Base-by-base conservation (phyloP, 2,113 vertebrate species). In the Indicator maculatus region DNA sequence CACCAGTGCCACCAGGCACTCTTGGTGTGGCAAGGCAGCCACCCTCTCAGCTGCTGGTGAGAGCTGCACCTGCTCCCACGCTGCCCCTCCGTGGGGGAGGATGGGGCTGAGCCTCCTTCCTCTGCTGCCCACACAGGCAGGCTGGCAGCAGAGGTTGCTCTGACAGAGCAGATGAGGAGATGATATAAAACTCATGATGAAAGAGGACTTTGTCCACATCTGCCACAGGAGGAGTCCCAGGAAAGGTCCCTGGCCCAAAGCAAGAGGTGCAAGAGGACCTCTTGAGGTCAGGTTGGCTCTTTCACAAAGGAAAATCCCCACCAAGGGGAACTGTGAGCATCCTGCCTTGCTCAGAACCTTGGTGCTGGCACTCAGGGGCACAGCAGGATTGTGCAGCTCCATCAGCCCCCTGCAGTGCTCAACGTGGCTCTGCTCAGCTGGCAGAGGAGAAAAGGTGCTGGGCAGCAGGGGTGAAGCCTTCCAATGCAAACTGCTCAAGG, bases 11-110 rank as follows among this genome's bases (percentile, higher is more conserved):
- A 36, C 31, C 0, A 0, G 26, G 24, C 61, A 65, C 56, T 28
- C 56, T 4, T 2, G 2, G 10, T 31, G 44, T 47, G 47, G 38
- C 31, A 45, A 69, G 17, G 20, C 55, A 47, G 61, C 23, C 45
- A 8, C 11, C 4, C 1, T 0, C 26, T 24, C 0, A 0, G 8
- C 38, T 33, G 16, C 9, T 33, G 14, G 16, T n/a, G 52, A 39
- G 24, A 70, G 58, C n/a, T 53, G 66, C 47, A 82, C 41, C 41
- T 50, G 60, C 13, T 93, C 16, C 19, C 12, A 0, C 30, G 52
- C 30, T n/a, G 38, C 16, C 18, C 30, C 4, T 39, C 17, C 2
- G 0, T 2, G 27, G 8, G 41, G 50, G 31, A 58, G 15, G 16
- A 31, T 39, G 31, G 16, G 30, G 16, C 11, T 38, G 27, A 11